These are phyloP conservation scores for Emys orbicularis DNA, from an alignment of 2,797 vertebrate genomes.

Conservation along the genomic window DNA sequence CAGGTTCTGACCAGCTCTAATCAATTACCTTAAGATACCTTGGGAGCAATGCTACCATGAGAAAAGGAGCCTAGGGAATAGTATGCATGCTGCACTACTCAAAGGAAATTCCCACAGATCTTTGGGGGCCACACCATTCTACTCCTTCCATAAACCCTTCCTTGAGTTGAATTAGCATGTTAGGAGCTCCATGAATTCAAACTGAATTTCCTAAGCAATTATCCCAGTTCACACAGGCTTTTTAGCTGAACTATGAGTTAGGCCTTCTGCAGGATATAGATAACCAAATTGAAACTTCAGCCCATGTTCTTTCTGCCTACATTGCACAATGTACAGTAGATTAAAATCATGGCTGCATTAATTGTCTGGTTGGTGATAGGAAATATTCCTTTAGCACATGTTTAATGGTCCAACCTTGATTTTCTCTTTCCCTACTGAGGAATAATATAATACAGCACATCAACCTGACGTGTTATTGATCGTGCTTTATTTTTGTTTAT, in stretches of 20 bases:
- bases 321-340: background rate
- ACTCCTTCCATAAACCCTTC: background rate
- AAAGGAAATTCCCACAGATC: background rate
- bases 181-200: background rate
- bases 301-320: background rate
- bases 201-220: background rate
- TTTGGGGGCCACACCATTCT: background rate
- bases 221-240: background rate
- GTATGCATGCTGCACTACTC: background rate
- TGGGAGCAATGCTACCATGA: background rate
- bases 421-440: background rate
- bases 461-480: rapidly evolving
- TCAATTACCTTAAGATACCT: background rate
- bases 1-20: background rate
- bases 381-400: background rate
- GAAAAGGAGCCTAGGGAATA: background rate
- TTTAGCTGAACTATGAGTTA: background rate
- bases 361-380: background rate
- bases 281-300: background rate
- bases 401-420: background rate
- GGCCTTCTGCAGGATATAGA: background rate
- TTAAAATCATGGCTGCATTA: background rate
- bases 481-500: background rate
- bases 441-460: background rate
- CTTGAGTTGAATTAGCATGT: background rate